Conservation (phyloP, 2,113 vertebrate genomes). For the Phalacrocorax brasilianus region DNA sequence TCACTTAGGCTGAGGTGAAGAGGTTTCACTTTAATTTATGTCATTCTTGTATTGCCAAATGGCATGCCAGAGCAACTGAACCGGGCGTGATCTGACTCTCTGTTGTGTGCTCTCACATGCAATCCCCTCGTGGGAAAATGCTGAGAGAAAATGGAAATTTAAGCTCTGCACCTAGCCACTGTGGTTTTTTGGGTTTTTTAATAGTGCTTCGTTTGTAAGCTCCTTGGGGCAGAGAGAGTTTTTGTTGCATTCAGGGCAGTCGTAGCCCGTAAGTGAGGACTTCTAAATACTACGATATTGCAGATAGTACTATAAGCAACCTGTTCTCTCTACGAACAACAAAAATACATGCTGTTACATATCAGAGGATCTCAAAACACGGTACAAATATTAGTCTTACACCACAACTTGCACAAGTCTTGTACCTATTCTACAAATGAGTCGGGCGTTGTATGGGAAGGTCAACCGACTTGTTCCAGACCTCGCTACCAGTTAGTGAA, state of each 20-base stretch:
- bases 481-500: neutral
- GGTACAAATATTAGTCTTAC: conserved; percentile 27
- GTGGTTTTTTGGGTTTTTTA: conserved; percentile 40
- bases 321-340: neutral
- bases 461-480: conserved; percentile 38
- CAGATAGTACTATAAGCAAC: neutral
- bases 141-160: conserved; percentile 65
- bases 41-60: conserved; percentile 57
- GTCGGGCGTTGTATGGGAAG: neutral
- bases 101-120: conserved; percentile 43
- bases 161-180: conserved; percentile 20
- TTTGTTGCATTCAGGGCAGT: neutral
- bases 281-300: neutral
- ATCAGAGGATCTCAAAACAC: neutral
- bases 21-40: conserved; percentile 61
- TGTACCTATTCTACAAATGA: conserved; percentile 44
- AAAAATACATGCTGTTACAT: neutral
- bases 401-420: conserved; percentile 11
- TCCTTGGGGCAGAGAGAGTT: conserved; percentile 39
- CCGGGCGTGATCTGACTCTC: conserved; percentile 50
- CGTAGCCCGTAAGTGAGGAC: neutral
- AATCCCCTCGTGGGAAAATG: conserved; percentile 60
- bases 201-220: neutral
- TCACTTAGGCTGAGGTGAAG: conserved; percentile 53
- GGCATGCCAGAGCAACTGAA: conserved; percentile 43